Conservation (phyloP, 2,797 vertebrate genomes). For the Silurus aristotelis region DNA sequence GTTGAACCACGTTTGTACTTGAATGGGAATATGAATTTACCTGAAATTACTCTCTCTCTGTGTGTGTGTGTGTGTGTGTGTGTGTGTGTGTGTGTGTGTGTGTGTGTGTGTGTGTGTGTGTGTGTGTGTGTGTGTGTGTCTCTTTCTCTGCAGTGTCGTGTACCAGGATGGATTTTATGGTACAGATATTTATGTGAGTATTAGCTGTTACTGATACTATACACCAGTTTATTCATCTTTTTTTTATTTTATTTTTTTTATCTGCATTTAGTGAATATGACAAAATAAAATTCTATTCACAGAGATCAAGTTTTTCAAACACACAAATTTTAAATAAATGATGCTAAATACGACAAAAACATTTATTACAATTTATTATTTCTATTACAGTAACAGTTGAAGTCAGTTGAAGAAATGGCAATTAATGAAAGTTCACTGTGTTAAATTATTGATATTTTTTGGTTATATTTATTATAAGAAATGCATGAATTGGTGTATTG, state of each 20-base stretch:
- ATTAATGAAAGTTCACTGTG: background rate
- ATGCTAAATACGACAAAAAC: background rate
- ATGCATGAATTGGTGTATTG: background rate
- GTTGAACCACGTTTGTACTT: background rate
- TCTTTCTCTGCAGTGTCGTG: constrained; percentile 55
- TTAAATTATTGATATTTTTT: background rate
- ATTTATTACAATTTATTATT: background rate
- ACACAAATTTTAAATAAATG: background rate
- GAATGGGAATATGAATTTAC: constrained; percentile 41
- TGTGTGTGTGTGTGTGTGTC: constrained; percentile 46
- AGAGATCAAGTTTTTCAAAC: background rate
- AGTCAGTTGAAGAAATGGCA: background rate
- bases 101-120: constrained; percentile 48
- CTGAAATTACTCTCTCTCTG: constrained; percentile 1
- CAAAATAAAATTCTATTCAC: background rate
- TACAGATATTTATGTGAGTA: constrained; percentile 63
- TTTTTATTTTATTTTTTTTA: too few relatives aligned
- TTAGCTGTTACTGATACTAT: background rate
- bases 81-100: constrained; percentile 46
- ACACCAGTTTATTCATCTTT: background rate
- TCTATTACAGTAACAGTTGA: background rate
- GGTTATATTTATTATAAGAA: background rate
- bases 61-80: constrained; percentile 37
- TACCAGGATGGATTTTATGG: constrained; percentile 62
- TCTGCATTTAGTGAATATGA: background rate